Conservation (phyloP, 2,113 vertebrate genomes). For the Climacteris rufus region DNA sequence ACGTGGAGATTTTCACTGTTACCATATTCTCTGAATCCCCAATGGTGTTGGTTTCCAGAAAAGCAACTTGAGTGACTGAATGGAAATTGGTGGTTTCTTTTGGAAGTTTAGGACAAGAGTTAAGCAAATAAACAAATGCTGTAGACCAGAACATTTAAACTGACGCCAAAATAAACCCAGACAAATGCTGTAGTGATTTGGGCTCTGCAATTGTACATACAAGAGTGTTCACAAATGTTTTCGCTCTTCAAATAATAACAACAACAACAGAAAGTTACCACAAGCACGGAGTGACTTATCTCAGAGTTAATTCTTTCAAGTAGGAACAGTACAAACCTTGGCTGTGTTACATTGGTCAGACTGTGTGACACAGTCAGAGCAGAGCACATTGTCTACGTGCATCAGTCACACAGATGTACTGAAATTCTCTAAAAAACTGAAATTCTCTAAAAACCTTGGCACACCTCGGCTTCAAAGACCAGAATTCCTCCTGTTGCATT, state of each 20-base stretch:
- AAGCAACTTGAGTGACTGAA: not conserved
- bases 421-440: not conserved
- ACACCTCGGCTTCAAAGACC: not conserved
- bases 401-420: not conserved
- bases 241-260: not conserved
- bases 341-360: not conserved
- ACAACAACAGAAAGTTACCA: not conserved
- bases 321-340: not conserved
- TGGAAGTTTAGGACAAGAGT: not conserved
- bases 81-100: slow-evolving; percentile 11
- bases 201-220: not conserved
- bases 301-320: not conserved
- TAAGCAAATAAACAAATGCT: slow-evolving; percentile 35
- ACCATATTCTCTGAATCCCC: not conserved
- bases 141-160: not conserved
- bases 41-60: not conserved
- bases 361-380: not conserved
- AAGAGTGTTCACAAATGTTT: not conserved
- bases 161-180: slow-evolving; percentile 27
- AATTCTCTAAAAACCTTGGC: not conserved
- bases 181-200: not conserved
- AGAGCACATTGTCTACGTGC: not conserved
- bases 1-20: not conserved
- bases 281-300: not conserved
- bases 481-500: not conserved